Conservation (phyloP, 1,140 invertebrate genomes). For the Epicauta chinensis region DNA sequence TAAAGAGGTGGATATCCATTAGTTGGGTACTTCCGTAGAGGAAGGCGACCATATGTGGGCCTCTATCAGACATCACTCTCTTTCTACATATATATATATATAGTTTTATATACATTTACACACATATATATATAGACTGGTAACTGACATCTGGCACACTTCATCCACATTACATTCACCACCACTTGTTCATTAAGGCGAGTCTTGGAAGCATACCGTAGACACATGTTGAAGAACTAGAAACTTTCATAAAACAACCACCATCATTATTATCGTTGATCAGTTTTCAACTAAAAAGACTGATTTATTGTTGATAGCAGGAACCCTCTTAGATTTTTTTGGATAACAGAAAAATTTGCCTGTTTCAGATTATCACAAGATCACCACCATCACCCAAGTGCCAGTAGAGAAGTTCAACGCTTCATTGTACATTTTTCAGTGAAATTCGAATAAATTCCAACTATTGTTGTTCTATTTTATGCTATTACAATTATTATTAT, state of each 20-base stretch:
- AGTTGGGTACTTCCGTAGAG: slow-evolving; percentile 7
- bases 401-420: neutral
- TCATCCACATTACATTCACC: slow-evolving; percentile 3
- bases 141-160: slow-evolving; percentile 8
- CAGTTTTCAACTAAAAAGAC: no score
- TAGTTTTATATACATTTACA: no score
- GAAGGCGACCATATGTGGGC: slow-evolving; percentile 7
- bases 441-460: no score
- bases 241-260: neutral
- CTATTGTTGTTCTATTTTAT: no score
- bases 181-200: slow-evolving; percentile 5
- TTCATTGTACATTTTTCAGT: neutral
- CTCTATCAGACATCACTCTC: neutral
- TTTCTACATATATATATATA: no score
- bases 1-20: slow-evolving; percentile 10
- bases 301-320: no score
- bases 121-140: no score
- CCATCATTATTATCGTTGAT: neutral
- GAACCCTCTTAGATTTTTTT: no score
- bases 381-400: no score
- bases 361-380: neutral
- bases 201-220: neutral
- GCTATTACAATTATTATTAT: no score
- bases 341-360: neutral
- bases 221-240: neutral